Evolutionary conservation across 2,113 vertebrate species (phyloP).

Genomic region (Dicerorhinus sumatrensis): DNA sequence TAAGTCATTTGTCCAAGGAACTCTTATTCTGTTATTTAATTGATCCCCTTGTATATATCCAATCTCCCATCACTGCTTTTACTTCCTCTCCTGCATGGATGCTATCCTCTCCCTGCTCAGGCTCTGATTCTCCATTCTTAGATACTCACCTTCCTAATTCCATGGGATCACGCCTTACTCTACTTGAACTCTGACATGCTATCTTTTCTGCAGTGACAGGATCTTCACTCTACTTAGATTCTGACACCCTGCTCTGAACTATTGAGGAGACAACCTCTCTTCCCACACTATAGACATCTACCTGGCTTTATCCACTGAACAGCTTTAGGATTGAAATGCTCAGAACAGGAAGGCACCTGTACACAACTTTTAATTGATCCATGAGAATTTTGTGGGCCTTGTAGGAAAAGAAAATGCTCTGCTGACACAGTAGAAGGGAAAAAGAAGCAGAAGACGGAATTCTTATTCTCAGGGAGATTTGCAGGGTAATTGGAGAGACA

Average conservation of each 20-base stretch:
- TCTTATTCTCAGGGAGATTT: constrained; percentile 66
- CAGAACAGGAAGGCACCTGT: not conserved
- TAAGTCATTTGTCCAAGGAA: not conserved
- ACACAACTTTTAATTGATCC: not conserved
- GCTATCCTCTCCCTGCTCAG: not conserved
- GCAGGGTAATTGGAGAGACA: constrained; percentile 66
- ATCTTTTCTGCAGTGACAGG: not conserved
- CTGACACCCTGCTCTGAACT: not conserved
- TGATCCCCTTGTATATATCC: not conserved
- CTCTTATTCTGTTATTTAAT: not conserved
- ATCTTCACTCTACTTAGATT: not conserved
- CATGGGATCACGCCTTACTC: no score
- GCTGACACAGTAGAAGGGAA: not conserved
- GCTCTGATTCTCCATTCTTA: not conserved
- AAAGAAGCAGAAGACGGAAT: constrained; percentile 23
- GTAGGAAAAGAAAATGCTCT: constrained; percentile 14
- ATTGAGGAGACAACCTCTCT: not conserved
- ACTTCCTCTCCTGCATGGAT: not conserved
- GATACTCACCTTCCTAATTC: not conserved
- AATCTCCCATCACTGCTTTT: not conserved
- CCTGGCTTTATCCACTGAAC: not conserved
- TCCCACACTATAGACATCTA: fast-evolving
- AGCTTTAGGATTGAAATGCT: not conserved
- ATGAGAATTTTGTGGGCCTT: not conserved
- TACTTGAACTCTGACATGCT: not conserved